Evolutionary conservation across 2,888 invertebrate species (phyloP).

Genomic region (Nasonovia ribisnigri): DNA sequence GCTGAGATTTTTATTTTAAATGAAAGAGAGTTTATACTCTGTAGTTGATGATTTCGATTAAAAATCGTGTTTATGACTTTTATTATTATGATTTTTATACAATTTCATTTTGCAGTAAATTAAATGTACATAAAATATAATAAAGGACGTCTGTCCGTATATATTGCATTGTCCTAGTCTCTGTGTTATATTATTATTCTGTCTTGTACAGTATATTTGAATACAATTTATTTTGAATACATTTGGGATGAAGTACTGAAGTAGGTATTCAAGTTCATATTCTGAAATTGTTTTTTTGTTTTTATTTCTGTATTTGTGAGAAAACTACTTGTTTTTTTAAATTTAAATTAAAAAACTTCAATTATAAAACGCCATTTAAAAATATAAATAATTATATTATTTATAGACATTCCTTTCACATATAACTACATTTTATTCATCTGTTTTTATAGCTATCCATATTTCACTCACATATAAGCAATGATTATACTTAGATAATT

Average conservation of each 20-base stretch:
- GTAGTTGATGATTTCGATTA: not conserved
- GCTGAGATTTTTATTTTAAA: not conserved
- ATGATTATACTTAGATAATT: too few species aligned
- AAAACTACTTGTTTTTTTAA: not conserved
- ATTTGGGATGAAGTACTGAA: not conserved
- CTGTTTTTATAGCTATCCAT: too few species aligned
- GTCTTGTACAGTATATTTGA: not conserved
- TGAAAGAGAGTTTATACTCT: not conserved
- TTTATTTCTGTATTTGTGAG: not conserved
- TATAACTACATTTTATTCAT: too few species aligned
- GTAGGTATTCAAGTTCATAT: not conserved
- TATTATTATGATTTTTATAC: not conserved
- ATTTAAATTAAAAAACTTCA: not conserved
- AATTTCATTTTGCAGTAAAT: not conserved
- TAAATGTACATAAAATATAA: not conserved
- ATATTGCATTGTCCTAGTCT: not conserved
- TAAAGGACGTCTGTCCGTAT: not conserved
- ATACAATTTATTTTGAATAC: not conserved
- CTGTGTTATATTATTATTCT: not conserved
- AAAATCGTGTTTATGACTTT: not conserved
- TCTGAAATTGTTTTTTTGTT: not conserved
- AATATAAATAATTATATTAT: not conserved
- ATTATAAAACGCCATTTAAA: not conserved
- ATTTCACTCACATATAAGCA: too few species aligned
- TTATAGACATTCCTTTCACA: too few species aligned